Percentiles rank a stretch among this genome's conserved stretches.
These are phyloP conservation scores for Galerucella pusilla DNA, from an alignment of 2,888 invertebrate species.

Conservation along the genomic window DNA sequence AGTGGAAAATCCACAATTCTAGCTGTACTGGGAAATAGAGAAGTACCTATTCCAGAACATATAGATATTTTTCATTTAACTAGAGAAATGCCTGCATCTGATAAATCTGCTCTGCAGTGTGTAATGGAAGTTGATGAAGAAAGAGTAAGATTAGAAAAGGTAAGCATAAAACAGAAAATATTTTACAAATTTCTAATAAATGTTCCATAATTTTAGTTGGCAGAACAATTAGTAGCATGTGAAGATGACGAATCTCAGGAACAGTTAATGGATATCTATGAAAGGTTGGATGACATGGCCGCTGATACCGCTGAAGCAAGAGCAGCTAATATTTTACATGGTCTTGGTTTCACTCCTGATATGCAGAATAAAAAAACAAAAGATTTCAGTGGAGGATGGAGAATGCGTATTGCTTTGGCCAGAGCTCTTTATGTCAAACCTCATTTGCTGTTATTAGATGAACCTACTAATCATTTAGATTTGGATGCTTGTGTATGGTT, in stretches of 20 bases:
- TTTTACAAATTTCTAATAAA: not conserved
- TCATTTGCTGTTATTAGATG: constrained; percentile 93
- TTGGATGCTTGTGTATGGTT: constrained; percentile 99
- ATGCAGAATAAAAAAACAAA: constrained; percentile 90
- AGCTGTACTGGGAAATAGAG: constrained; percentile 89
- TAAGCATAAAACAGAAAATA: constrained; percentile 64
- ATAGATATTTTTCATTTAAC: constrained; percentile 98
- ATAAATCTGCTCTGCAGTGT: constrained; percentile 93
- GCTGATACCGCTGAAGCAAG: constrained; percentile 95
- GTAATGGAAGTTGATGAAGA: constrained; percentile 99
- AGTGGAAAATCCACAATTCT: constrained; percentile 97
- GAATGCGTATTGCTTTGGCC: constrained; percentile 98
- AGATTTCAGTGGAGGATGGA: constrained; percentile 95
- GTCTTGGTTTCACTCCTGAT: constrained; percentile 91
- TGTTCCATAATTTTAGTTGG: constrained; percentile 68
- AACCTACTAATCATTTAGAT: constrained; percentile 96
- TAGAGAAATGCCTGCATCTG: constrained; percentile 98
- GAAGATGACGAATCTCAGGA: constrained; percentile 90
- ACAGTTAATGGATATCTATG: constrained; percentile 97
- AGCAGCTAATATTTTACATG: constrained; percentile 94
- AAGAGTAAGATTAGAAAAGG: constrained; percentile 78
- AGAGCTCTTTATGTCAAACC: constrained; percentile 98
- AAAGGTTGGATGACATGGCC: constrained; percentile 95
- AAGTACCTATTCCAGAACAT: constrained; percentile 95
- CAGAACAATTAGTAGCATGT: constrained; percentile 87